Percentiles rank a stretch among this genome's conserved stretches.
Conservation (phyloP, 2,797 vertebrate genomes). For the Glyptemys insculpta region DNA sequence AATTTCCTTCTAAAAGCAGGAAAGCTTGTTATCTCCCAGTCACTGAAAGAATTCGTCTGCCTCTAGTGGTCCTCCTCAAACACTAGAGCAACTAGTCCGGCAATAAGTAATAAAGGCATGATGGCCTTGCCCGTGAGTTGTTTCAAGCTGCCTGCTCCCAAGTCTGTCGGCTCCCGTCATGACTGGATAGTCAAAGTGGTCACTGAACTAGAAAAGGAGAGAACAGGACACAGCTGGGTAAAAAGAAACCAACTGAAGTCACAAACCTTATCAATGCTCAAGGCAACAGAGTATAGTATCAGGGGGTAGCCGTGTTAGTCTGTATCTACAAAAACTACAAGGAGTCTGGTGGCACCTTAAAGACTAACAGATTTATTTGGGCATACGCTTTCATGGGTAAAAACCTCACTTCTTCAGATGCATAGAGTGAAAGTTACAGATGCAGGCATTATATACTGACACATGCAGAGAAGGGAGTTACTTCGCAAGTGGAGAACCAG, state of each 20-base stretch:
- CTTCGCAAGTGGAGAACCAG: no score
- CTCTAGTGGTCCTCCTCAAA: background rate
- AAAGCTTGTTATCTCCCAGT: background rate
- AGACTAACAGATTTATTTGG: no score
- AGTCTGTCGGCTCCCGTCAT: background rate
- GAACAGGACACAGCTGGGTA: background rate
- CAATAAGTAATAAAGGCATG: background rate
- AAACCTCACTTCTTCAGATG: no score
- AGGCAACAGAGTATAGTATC: background rate
- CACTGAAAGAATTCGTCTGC: background rate
- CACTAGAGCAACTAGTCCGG: background rate
- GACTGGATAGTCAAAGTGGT: background rate
- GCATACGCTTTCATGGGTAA: no score
- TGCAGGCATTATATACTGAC: no score
- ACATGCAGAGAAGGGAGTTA: no score
- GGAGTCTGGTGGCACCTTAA: no score
- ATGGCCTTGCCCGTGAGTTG: background rate
- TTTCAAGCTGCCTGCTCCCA: background rate
- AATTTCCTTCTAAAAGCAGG: background rate
- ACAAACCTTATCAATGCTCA: fast-evolving
- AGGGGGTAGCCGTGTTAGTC: no score
- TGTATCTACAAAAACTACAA: no score
- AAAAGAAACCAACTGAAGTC: background rate
- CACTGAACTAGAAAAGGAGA: background rate
- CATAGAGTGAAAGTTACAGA: no score